Conservation (phyloP, 2,797 vertebrate genomes). For the Amniataba percoides region DNA sequence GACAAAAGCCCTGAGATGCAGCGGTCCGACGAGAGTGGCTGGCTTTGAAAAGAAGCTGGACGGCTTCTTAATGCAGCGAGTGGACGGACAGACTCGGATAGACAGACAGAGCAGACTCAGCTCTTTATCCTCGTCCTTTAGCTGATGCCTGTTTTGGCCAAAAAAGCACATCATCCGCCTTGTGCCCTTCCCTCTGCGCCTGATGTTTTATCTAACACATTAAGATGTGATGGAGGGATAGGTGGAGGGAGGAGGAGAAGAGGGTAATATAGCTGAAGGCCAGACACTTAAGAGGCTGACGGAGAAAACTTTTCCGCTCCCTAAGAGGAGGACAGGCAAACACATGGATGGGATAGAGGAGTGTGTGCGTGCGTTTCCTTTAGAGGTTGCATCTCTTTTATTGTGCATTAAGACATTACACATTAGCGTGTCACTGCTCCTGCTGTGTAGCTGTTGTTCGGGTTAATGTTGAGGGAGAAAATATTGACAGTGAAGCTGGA, state of each 20-base stretch:
- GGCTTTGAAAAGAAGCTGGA: constrained; percentile 89
- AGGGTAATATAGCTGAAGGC: constrained; percentile 70
- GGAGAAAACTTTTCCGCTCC: constrained; percentile 66
- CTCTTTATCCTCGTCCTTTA: constrained; percentile 79
- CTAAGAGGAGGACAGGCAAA: constrained; percentile 29
- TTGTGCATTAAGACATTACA: constrained; percentile 57
- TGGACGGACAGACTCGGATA: constrained; percentile 70
- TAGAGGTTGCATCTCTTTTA: constrained; percentile 46
- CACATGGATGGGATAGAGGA: constrained; percentile 7
- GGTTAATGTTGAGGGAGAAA: constrained; percentile 39
- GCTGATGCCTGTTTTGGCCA: constrained; percentile 79
- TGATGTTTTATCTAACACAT: constrained; percentile 82
- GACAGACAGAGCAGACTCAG: constrained; percentile 83
- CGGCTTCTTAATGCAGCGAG: constrained; percentile 83
- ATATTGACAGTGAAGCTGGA: constrained; percentile 41
- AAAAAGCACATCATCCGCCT: constrained; percentile 81
- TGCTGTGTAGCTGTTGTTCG: constrained; percentile 15
- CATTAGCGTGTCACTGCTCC: constrained; percentile 23
- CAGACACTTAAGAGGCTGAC: constrained; percentile 68
- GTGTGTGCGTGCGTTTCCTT: constrained; percentile 27
- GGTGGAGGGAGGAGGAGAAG: constrained; percentile 37
- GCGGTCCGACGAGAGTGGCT: constrained; percentile 91
- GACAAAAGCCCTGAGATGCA: constrained; percentile 95
- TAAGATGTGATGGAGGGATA: constrained; percentile 75
- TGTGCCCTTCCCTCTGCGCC: constrained; percentile 65